Evolutionary conservation across 1,140 invertebrate genomes (phyloP), one percentile per base, ranked within the genome.

Genomic region (Trialeurodes vaporariorum): DNA sequence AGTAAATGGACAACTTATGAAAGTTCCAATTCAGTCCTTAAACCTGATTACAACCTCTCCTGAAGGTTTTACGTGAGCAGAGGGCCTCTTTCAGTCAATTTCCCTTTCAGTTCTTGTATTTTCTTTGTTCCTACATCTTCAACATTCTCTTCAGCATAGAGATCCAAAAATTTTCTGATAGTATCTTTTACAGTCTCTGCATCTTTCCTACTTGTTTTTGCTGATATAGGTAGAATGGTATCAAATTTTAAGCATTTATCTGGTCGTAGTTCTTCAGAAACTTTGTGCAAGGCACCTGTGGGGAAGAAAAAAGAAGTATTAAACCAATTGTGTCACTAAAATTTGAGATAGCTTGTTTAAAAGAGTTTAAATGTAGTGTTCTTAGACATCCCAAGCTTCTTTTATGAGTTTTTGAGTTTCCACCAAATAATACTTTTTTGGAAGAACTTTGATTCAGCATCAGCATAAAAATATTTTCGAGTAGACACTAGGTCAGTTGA

Each of bases 191-290:
- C 76, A 23, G 80, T 70, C 17, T 78, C 70, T 13, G 87, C 76
- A 72, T 82, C 80, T 1, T 78, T 72, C 1, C 73, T 72, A 67
- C 77, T 77, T 40, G 81, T 79, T 61, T 83, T 71, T 1, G 86
- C 85, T 23, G 85, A 86, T 73, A 88, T 85, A 22, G 83, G 79
- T 22, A 90, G 73, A 49, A 91, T 82, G 71, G 85, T 79, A 68
- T 90, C 82, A 79, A 96, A 94, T 63, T 83, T 81, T 0, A 94
- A 75, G 0, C 85, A 69, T 67, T 78, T 83, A 61, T 83, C 77
- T 0, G 92, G 91, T 66, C 82, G 79, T 12, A 91, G 79, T 71
- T 86, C 82, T 70, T 87, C 81, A 0, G 87, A 83, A 72, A 87
- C 82, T 67, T 81, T 75, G 13, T 79, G 64, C 13, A 85, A 72